These are phyloP conservation scores for Arenaria interpres DNA, from an alignment of 2,113 vertebrate species.

Conservation along the genomic window DNA sequence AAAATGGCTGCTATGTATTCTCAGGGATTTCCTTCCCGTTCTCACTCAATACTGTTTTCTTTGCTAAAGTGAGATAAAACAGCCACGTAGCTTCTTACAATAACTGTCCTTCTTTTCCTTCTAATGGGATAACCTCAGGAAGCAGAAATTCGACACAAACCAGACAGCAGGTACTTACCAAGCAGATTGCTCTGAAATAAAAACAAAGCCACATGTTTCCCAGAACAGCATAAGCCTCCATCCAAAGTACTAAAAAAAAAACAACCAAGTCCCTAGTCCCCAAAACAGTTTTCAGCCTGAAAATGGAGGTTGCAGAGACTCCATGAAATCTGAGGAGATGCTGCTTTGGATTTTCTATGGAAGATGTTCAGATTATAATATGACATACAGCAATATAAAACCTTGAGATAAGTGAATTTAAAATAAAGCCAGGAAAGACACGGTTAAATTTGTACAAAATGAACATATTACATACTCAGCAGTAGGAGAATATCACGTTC, in stretches of 20 bases:
- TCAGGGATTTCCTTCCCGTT: neutral
- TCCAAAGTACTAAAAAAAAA: neutral
- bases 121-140: slow-evolving; percentile 31
- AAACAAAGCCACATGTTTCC: neutral
- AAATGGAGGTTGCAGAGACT: neutral
- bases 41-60: neutral
- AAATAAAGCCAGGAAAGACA: neutral
- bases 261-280: neutral
- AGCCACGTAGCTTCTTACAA: neutral
- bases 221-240: neutral
- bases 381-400: neutral
- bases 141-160: neutral
- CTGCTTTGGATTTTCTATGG: neutral
- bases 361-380: neutral
- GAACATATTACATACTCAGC: neutral
- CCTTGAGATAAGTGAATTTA: neutral
- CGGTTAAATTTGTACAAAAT: neutral
- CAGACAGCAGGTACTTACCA: neutral
- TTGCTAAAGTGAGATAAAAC: neutral
- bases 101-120: neutral
- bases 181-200: slow-evolving; percentile 10
- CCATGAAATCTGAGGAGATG: neutral
- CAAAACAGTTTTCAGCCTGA: neutral
- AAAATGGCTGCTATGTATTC: neutral
- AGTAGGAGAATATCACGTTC: neutral